Evolutionary conservation across 2,797 vertebrate genomes (phyloP).

Genomic region (Lerista edwardsae): DNA sequence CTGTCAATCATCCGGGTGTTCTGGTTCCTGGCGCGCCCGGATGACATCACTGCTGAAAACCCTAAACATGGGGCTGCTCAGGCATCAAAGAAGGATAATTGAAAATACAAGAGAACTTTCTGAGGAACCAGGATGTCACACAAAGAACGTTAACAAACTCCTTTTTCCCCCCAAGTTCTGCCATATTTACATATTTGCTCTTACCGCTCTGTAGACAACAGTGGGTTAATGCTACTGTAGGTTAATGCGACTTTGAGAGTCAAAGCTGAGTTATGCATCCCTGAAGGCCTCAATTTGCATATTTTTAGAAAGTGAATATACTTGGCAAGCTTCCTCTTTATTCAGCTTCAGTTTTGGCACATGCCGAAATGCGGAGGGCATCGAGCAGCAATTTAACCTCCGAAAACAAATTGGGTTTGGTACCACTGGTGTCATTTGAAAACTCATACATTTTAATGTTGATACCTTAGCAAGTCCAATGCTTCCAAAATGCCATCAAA

Average conservation of each 20-base stretch:
- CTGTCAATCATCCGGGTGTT: no score
- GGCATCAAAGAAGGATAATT: no score
- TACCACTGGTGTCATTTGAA: constrained; percentile 52
- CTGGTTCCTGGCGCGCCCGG: no score
- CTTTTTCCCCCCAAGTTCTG: not conserved
- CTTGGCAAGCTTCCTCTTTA: constrained; percentile 64
- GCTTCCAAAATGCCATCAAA: constrained; percentile 26
- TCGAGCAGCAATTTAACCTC: constrained; percentile 62
- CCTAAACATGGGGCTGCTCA: no score
- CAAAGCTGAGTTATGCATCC: constrained; percentile 63
- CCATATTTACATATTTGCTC: constrained; percentile 39
- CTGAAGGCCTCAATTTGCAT: constrained; percentile 64
- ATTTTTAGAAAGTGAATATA: constrained; percentile 68
- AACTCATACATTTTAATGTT: constrained; percentile 45
- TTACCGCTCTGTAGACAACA: constrained; percentile 47
- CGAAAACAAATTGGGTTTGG: constrained; percentile 70
- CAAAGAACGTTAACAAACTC: not conserved
- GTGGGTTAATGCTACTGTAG: constrained; percentile 49
- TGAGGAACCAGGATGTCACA: constrained; percentile 46
- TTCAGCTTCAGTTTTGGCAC: constrained; percentile 67
- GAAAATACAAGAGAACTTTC: constrained; percentile 4
- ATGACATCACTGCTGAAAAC: no score
- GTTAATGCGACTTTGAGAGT: constrained; percentile 60
- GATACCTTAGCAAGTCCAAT: constrained; percentile 27
- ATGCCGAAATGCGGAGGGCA: constrained; percentile 62